phyloP scores from a whole-genome alignment of 2,888 invertebrate species.

The Candidula unifasciata region DNA sequence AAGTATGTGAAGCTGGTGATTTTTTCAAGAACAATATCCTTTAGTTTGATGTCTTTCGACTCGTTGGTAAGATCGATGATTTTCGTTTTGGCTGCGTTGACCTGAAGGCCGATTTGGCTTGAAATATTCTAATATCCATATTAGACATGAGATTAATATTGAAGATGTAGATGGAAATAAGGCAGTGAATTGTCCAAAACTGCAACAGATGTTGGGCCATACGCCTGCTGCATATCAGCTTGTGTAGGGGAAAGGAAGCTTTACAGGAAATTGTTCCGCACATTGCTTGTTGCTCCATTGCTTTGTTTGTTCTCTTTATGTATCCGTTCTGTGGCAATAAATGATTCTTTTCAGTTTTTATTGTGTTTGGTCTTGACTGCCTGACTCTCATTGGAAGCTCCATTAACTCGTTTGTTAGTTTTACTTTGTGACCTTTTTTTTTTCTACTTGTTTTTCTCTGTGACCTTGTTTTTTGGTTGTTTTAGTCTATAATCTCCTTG shows the following conservation, averaged over 20 bases:
- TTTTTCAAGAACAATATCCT: too few relatives aligned
- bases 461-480: too few relatives aligned
- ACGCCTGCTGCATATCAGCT: not conserved
- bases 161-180: not conserved
- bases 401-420: not conserved
- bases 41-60: too few relatives aligned
- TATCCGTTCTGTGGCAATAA: slow-evolving; percentile 39
- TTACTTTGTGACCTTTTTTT: not conserved
- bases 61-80: too few relatives aligned
- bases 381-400: too few relatives aligned
- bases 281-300: slow-evolving; percentile 28
- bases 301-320: slow-evolving; percentile 39
- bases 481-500: too few relatives aligned
- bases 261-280: not conserved
- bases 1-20: too few relatives aligned
- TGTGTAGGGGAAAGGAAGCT: not conserved
- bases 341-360: slow-evolving; percentile 27
- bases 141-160: not conserved
- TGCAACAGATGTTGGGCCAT: not conserved
- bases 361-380: not conserved
- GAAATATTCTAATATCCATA: too few relatives aligned
- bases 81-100: too few relatives aligned
- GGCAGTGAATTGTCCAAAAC: not conserved
- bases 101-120: too few relatives aligned
- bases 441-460: too few relatives aligned